Base-by-base conservation (phyloP, 2,797 vertebrate genomes). In the Cuniculus paca region DNA sequence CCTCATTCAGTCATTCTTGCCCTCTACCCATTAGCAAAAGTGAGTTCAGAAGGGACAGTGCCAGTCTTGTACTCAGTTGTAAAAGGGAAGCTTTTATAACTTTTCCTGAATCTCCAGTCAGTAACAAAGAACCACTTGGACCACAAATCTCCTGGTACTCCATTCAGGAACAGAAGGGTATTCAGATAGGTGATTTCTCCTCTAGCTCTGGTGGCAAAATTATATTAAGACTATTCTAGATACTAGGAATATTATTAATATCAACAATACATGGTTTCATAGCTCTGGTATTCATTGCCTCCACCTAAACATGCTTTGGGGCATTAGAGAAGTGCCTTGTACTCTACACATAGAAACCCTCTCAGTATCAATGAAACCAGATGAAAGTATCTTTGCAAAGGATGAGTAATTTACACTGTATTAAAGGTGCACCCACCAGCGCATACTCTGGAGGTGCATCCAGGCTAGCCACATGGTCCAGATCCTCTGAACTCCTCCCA, bases 11-110 rank as follows among this genome's bases (percentile, higher is more conserved):
- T 4, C 89, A 39, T 1, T 20, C 16, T 39, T 83, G 17, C 0
- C 26, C 9, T 72, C 54, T 39, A 54, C 6, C 12, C 36, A 82
- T 36, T 4, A 80, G 1, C 24, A 78, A 68, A 75, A 77, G 31
- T 61, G 13, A 9, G 54, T 50, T 82, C 14, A 79, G 34, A 2
- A 28, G 48, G 63, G 14, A 7, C 0, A 78, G 6, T 24, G 11
- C 2, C 8, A 26, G 24, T 2, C 5, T 0, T 48, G 3, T 1
- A 17, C 11, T 77, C n/a, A 42, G 14, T 58, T 24, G 17, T 17
- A 93, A 34, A 95, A 91, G 50, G 14, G 14, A 88, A 58, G 10
- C 12, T 31, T 28, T 28, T 36, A 19, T 16, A 63, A 5, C 3
- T 61, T 81, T 26, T 72, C 3, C 58, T 48, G 34, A 50, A 50